These are phyloP conservation scores for Melieria omissa DNA, from an alignment of 2,888 invertebrate genomes.

Conservation along the genomic window DNA sequence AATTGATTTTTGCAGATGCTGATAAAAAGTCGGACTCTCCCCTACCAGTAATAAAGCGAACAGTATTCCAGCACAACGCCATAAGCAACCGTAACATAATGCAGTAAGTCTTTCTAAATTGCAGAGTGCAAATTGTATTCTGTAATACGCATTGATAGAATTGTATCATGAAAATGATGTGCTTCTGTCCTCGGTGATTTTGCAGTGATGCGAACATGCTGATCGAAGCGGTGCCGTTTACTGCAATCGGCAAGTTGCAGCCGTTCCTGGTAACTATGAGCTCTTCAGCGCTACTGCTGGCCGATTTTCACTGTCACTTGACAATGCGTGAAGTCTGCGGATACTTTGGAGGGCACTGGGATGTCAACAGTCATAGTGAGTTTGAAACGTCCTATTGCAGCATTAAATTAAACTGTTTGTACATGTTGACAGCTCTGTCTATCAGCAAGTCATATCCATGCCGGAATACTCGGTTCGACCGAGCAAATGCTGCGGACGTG, in stretches of 20 bases:
- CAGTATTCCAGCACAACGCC: conserved; percentile 81
- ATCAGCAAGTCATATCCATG: conserved; percentile 92
- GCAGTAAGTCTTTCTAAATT: conserved; percentile 71
- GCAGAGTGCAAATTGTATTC: too few relatives aligned
- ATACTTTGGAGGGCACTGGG: conserved; percentile 96
- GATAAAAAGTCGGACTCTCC: conserved; percentile 73
- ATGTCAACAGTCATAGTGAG: conserved; percentile 92
- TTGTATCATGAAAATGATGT: not conserved
- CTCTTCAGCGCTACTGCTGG: conserved; percentile 85
- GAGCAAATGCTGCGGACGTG: conserved; percentile 78
- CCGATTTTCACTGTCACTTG: conserved; percentile 94
- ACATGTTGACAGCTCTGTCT: conserved; percentile 76
- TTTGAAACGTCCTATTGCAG: conserved; percentile 49
- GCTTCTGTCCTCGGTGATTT: conserved; percentile 41
- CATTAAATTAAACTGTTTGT: not conserved
- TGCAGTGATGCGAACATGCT: conserved; percentile 88
- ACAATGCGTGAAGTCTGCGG: conserved; percentile 95
- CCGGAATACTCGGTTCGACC: conserved; percentile 82
- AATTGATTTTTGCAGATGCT: conserved; percentile 67
- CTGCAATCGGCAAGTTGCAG: conserved; percentile 88
- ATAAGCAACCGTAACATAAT: conserved; percentile 80
- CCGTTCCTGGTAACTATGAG: conserved; percentile 90
- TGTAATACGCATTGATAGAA: too few relatives aligned
- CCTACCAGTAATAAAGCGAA: conserved; percentile 72
- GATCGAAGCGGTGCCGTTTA: conserved; percentile 89